phyloP scores from a whole-genome alignment of 2,113 vertebrate species.

The Chamaetylas fuelleborni region DNA sequence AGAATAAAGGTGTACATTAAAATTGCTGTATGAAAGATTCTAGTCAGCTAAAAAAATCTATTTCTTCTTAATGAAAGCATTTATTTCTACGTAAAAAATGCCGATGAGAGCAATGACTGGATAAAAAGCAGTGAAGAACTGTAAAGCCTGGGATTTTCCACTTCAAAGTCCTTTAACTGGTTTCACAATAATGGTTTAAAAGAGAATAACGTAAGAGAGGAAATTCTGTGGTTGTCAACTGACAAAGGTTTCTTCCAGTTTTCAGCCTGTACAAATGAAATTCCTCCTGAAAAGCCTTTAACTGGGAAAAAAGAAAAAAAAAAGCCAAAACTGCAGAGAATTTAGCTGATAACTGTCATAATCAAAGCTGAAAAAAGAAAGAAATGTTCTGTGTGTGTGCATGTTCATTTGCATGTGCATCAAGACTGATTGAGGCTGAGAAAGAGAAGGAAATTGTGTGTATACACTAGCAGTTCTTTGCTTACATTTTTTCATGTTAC shows the following conservation, averaged over 20 bases:
- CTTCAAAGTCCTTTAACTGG: conserved; percentile 15
- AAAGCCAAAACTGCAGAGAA: neutral
- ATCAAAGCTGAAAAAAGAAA: neutral
- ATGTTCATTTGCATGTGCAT: neutral
- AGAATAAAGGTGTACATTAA: conserved; percentile 58
- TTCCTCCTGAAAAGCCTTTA: neutral
- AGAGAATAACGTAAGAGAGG: neutral
- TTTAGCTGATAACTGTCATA: neutral
- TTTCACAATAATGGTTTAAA: conserved; percentile 11
- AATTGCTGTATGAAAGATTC: conserved; percentile 35
- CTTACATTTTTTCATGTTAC: neutral
- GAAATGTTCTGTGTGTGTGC: neutral
- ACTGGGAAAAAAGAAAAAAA: neutral
- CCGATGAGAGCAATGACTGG: neutral
- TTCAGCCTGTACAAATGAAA: neutral
- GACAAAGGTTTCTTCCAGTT: neutral
- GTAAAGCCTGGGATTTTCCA: neutral
- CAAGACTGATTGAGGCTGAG: neutral
- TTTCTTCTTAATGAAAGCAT: conserved; percentile 23
- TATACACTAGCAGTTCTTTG: neutral
- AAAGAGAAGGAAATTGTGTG: neutral
- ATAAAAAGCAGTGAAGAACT: conserved; percentile 11
- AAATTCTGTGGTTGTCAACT: neutral
- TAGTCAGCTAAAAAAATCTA: conserved; percentile 51
- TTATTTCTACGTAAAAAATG: conserved; percentile 42